Evolutionary conservation across 2,797 vertebrate genomes (phyloP), one percentile per base, ranked within the genome.

Genomic region (Novumbra hubbsi): DNA sequence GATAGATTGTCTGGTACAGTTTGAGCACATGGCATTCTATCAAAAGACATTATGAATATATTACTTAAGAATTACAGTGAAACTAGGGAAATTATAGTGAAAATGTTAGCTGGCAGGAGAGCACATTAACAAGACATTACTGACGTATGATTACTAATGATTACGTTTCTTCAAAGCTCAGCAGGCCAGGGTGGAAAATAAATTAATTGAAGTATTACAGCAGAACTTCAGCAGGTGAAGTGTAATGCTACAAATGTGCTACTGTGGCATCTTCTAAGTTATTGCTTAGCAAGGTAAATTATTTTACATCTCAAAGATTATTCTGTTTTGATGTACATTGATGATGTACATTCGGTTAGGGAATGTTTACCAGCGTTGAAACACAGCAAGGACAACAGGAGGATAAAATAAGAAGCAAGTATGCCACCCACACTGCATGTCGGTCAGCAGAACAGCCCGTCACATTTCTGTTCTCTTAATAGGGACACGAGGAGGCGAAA

Each of bases 401-500:
- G 49, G 65, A 69, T 69, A 72, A 79, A 81, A 78, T 72, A 76
- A 80, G 55, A 5, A 32, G 28, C 24, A 66, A 83, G 80, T 74
- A 78, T 71, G 60, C 60, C 68, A 72, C 30, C 74, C 66, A 19
- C 78, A 78, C 76, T 70, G 63, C 76, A 66, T 49, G 72, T 79
- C 78, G 76, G 77, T 82, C 80, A 83, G 72, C 78, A 68, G 73
- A 28, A 60, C 68, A 73, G 65, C 79, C 65, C 55, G 79, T 78
- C 75, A 84, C 73, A 81, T 78, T 75, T 71, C 72, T 81, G 80
- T 62, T 50, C 66, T 72, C 74, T 65, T 79, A 80, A 82, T 78
- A 73, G 27, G 87, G 74, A 79, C 73, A 86, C 74, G 84, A 28
- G 88, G 80, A 83, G 34, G 67, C 27, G 72, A 75, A 65, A 28